Evolutionary conservation across 1,140 invertebrate species (phyloP).

Genomic region (Lasaia peninsularis): DNA sequence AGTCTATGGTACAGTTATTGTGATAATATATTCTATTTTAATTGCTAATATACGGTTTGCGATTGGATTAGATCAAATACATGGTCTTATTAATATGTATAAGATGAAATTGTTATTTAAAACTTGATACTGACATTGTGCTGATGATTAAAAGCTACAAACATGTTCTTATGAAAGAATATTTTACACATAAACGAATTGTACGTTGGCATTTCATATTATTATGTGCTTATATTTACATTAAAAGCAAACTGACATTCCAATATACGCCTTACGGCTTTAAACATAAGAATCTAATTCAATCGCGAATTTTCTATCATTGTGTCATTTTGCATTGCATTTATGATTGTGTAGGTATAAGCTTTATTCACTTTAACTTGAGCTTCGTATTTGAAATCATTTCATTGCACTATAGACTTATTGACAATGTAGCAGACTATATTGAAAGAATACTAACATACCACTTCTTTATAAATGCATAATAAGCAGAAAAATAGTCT

Average conservation of each 20-base stretch:
- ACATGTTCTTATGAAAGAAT: too few species aligned
- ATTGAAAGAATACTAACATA: too few species aligned
- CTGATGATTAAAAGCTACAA: too few species aligned
- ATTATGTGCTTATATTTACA: too few species aligned
- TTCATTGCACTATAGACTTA: conserved; percentile 13
- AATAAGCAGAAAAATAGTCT: too few species aligned
- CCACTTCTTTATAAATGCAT: too few species aligned
- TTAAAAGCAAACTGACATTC: neutral
- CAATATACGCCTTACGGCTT: neutral
- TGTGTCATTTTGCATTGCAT: conserved; percentile 33
- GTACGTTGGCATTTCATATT: too few species aligned
- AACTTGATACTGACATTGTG: too few species aligned
- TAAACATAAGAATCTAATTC: conserved; percentile 4
- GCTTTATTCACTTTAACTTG: conserved; percentile 21
- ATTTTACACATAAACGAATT: too few species aligned
- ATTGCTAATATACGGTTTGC: conserved; percentile 18
- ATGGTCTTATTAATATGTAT: neutral
- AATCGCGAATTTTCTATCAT: conserved; percentile 21
- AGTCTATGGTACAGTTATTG: conserved; percentile 19
- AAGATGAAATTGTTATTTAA: too few species aligned
- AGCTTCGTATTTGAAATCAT: conserved; percentile 8
- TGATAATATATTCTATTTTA: conserved; percentile 26
- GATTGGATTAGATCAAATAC: conserved; percentile 10
- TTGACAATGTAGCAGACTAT: too few species aligned
- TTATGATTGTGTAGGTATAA: conserved; percentile 31